phyloP scores from a whole-genome alignment of 2,888 invertebrate species.

The Lepidochrysops patricia region DNA sequence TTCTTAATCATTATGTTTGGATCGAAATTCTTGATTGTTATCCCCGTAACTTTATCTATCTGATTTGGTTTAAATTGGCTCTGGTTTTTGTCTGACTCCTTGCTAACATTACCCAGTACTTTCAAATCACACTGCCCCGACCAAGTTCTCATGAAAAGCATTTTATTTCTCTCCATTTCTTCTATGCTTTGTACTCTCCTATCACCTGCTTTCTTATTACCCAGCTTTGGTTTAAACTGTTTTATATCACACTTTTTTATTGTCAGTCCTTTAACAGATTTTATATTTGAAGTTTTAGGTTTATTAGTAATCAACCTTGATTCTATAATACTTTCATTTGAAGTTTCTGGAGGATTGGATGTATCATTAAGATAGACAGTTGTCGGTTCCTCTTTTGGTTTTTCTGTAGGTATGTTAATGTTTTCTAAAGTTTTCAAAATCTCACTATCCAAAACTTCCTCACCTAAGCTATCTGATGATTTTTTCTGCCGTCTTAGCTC shows the following conservation, averaged over 20 bases:
- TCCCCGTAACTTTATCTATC: not conserved
- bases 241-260: not conserved
- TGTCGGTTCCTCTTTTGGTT: not conserved
- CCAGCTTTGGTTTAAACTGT: not conserved
- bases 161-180: not conserved
- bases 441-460: conserved; percentile 20
- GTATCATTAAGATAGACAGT: not conserved
- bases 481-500: not conserved
- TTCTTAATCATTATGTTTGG: not conserved
- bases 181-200: not conserved
- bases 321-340: not conserved
- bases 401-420: conserved; percentile 23
- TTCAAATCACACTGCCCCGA: not conserved
- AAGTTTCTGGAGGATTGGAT: not conserved
- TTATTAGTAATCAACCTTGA: not conserved
- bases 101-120: not conserved
- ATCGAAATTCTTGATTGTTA: not conserved
- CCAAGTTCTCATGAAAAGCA: not conserved
- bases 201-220: not conserved
- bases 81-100: not conserved
- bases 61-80: not conserved
- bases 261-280: not conserved
- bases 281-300: not conserved
- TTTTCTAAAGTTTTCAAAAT: conserved; percentile 23
- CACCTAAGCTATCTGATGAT: conserved; percentile 14